Evolutionary conservation across 2,797 vertebrate species (phyloP).

Genomic region (Benthosema pterotum): DNA sequence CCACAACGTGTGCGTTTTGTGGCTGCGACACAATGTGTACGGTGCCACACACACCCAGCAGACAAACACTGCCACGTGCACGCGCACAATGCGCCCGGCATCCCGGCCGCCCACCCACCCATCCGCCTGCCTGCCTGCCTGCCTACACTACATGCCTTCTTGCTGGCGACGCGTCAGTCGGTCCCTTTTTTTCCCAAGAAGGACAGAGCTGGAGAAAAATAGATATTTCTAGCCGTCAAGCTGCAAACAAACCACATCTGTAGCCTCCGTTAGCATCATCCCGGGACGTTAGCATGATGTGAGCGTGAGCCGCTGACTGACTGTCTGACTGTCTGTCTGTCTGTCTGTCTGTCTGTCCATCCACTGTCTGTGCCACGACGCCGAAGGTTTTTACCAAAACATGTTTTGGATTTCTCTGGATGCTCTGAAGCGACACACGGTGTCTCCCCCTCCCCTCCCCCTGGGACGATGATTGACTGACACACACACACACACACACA

Average conservation of each 20-base stretch:
- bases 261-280: conserved; percentile 38
- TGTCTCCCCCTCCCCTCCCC: conserved; percentile 54
- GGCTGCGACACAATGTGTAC: conserved; percentile 55
- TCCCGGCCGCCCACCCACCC: no score
- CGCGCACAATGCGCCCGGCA: no score
- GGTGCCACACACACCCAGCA: conserved; percentile 52
- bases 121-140: no score
- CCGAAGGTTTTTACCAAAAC: conserved; percentile 61
- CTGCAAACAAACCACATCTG: conserved; percentile 64
- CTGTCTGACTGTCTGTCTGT: conserved; percentile 63
- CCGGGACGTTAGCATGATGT: conserved; percentile 42
- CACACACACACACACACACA: conserved; percentile 50
- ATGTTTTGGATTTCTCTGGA: conserved; percentile 68
- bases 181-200: no score
- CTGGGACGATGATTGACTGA: conserved; percentile 74
- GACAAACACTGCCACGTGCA: conserved; percentile 47
- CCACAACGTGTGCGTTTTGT: conserved; percentile 52
- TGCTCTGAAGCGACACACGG: conserved; percentile 59
- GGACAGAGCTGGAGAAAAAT: conserved; percentile 31
- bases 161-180: no score
- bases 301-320: conserved; percentile 62
- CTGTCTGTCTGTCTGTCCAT: conserved; percentile 56
- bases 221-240: conserved; percentile 35
- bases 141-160: no score
- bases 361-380: conserved; percentile 59